Evolutionary conservation across 2,113 vertebrate species (phyloP), one percentile per base, ranked within the genome.

Genomic region (Micromys minutus): DNA sequence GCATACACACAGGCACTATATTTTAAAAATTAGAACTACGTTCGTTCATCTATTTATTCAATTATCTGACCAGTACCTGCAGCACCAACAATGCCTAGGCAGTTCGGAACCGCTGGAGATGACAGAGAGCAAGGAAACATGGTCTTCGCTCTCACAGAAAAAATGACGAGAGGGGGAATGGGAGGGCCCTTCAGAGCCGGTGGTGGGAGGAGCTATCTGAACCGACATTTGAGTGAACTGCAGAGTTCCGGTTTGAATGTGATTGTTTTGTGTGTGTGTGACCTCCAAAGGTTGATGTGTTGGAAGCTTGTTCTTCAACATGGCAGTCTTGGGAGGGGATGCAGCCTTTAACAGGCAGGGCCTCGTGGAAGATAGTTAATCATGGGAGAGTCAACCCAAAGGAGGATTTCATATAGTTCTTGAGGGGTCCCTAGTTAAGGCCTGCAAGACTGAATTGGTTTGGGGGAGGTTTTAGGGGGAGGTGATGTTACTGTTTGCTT

Each of bases 101-200:
- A 42, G 29, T 83, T 24, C 34, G 13, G 17, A 42, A n/a, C 75
- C 2, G 10, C 1, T 7, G 39, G 50, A 61, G 39, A 36, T 39
- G 8, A 5, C 0, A 3, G 17, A 1, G 55, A 80, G 59, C 19
- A n/a, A n/a, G 74, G 5, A 55, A 15, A 80, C 1, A 0, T 10
- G 13, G 61, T 4, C 42, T 81, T 61, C 26, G 16, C 13, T 71
- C 50, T 87, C n/a, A 4, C 8, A 7, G n/a, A 67, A 7, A 71
- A 85, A 26, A 29, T 45, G 59, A 81, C 77, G 81, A 34, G 34
- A 22, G 63, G 29, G n/a, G 89, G 47, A 31, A 50, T 26, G 15
- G 17, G 13, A 24, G n/a, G 36, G 19, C 34, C 84, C 42, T 39
- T 50, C 34, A 71, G 75, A 79, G 26, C 21, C 71, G 50, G 42